Conservation (phyloP, 1,140 invertebrate genomes). For the Drosophila pallidifrons region DNA sequence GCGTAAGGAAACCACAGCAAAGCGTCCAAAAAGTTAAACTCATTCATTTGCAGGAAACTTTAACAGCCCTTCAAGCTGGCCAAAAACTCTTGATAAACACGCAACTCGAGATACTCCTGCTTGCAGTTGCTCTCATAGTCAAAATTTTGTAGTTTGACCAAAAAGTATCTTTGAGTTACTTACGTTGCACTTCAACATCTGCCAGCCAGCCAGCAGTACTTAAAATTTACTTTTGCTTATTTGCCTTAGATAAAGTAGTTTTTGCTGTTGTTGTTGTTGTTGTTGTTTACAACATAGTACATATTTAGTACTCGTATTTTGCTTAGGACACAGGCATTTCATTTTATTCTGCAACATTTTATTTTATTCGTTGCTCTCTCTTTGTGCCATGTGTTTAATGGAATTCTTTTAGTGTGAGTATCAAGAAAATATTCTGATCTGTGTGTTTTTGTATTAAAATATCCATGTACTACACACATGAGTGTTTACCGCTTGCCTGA, state of each 20-base stretch:
- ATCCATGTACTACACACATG: constrained; percentile 16
- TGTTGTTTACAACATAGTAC: neutral
- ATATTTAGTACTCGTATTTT: constrained; percentile 18
- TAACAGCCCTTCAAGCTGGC: constrained; percentile 2
- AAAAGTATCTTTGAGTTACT: constrained; percentile 47
- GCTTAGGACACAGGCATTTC: constrained; percentile 16
- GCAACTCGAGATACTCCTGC: constrained; percentile 38
- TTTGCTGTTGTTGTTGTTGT: constrained; percentile 10
- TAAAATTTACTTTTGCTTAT: constrained; percentile 59
- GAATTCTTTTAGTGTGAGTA: constrained; percentile 53
- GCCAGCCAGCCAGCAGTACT: constrained; percentile 36
- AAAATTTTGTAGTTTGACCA: constrained; percentile 37
- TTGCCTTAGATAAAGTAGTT: constrained; percentile 45
- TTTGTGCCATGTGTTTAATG: constrained; percentile 62
- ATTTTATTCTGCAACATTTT: constrained; percentile 52
- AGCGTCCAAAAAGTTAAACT: constrained; percentile 12
- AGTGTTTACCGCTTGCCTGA: constrained; percentile 12
- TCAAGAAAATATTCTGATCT: constrained; percentile 26
- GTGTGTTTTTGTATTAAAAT: constrained; percentile 20
- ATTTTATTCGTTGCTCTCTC: constrained; percentile 50
- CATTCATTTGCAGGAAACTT: constrained; percentile 27
- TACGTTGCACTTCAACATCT: constrained; percentile 39
- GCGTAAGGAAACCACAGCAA: constrained; percentile 8
- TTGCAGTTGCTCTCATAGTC: constrained; percentile 8
- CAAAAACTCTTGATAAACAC: constrained; percentile 53